Evolutionary conservation across 1,140 invertebrate species (phyloP).

Genomic region (Papilio helenus): DNA sequence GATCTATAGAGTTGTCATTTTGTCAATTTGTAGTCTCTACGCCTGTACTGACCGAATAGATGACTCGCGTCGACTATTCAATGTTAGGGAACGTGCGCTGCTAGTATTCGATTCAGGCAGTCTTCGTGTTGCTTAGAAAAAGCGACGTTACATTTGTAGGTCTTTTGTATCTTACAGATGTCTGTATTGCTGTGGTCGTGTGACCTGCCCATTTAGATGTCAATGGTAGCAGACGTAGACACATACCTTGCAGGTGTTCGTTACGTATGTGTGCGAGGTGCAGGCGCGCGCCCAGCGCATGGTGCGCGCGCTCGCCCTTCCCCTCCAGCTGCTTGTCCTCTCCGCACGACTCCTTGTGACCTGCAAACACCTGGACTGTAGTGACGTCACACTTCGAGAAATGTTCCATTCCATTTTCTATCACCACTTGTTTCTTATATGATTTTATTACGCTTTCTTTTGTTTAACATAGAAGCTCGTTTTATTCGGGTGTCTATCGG

Average conservation of each 20-base stretch:
- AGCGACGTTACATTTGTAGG: not conserved
- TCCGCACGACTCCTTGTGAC: conserved; percentile 33
- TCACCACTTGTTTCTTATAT: no score
- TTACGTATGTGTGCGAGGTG: conserved; percentile 35
- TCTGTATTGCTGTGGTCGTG: not conserved
- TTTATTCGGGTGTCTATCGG: no score
- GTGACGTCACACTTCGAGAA: not conserved
- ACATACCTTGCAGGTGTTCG: conserved; percentile 31
- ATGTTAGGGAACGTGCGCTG: no score
- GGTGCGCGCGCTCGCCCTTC: conserved; percentile 20
- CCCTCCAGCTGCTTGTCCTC: conserved; percentile 38
- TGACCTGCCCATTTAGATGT: not conserved
- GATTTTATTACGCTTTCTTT: no score
- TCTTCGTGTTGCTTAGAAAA: not conserved
- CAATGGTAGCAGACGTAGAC: not conserved
- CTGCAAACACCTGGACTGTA: conserved; percentile 25
- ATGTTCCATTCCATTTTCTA: no score
- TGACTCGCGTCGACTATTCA: no score
- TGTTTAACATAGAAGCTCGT: no score
- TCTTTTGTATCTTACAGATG: not conserved
- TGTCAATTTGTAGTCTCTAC: no score
- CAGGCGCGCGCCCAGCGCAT: conserved; percentile 37
- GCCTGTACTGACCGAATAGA: no score
- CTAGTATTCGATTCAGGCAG: no score
- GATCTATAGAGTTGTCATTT: no score